Evolutionary conservation across 53 echinoderm and acorn worm species (phyloP), one percentile per base, ranked within the genome.

Genomic region (Holothuria leucospilota): DNA sequence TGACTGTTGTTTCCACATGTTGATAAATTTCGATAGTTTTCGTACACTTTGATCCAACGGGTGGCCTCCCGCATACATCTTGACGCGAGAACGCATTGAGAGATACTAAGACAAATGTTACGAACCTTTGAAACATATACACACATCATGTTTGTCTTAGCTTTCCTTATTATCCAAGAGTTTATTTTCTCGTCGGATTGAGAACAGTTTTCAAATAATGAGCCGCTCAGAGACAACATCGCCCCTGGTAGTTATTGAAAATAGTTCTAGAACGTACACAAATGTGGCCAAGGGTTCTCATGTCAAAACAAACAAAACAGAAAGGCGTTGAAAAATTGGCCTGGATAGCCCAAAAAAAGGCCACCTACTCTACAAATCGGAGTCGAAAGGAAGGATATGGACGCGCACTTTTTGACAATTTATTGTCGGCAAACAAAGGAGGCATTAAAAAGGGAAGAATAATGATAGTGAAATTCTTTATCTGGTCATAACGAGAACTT

Each of bases 141-240:
- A 56, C 75, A 25, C 26, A 18, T 75, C 13, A 75, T 75, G 75
- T 75, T 75, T 75, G 75, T 75, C 51, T 75, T 20, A 25, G n/a
- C 75, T 46, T 75, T 75, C 41, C 11, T 75, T 75, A 75, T 51
- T 52, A 75, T 52, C 75, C 49, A 25, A 13, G 75, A 20, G 81
- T 81, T 81, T 81, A 81, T 81, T 81, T 59, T 81, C 62, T 62
- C 53, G 60, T 18, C 60, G 62, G 81, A 60, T 60, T 59, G 62
- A 81, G 60, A 59, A 59, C 81, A 81, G 81, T 81, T 81, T 81
- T 62, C 62, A 81, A 61, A 81, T 81, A 81, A 81, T 81, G 81
- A 81, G 29, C 60, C 81, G 60, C 18, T 34, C 81, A 61, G 58
- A 25, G 59, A 81, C 62, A 81, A 81, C 81, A 81, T 81, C 39